These are phyloP conservation scores for Melanostoma mellinum DNA, from an alignment of 2,888 invertebrate genomes.

Conservation along the genomic window DNA sequence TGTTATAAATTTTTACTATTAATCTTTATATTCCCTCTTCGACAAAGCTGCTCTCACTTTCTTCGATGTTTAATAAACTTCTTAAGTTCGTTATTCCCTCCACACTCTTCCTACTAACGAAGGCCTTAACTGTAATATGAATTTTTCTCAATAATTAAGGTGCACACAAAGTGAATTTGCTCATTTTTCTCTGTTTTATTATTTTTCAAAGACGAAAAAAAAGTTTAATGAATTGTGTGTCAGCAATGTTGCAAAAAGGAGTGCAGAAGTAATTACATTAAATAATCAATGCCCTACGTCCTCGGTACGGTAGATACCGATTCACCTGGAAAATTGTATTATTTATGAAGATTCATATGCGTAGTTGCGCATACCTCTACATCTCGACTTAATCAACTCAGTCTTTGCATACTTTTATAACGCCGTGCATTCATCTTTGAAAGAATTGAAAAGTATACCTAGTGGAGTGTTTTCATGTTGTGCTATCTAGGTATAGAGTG, in stretches of 20 bases:
- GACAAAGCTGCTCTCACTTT: too few species aligned
- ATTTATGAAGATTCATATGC: constrained; percentile 8
- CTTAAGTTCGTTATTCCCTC: too few species aligned
- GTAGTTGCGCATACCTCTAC: neutral
- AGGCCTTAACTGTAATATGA: too few species aligned
- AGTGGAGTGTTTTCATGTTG: neutral
- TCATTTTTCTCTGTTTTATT: too few species aligned
- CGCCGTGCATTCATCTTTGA: neutral
- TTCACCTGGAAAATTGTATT: constrained; percentile 62
- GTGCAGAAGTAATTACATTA: constrained; percentile 52
- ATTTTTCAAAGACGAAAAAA: too few species aligned
- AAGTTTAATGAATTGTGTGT: too few species aligned
- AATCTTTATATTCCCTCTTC: too few species aligned
- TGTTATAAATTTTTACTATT: too few species aligned
- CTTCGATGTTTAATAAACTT: too few species aligned
- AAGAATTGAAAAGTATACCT: neutral
- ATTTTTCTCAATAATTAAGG: too few species aligned
- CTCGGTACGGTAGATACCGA: constrained; percentile 11
- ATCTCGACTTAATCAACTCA: constrained; percentile 48
- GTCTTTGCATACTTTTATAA: neutral
- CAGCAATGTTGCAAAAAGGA: constrained; percentile 12
- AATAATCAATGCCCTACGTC: constrained; percentile 65
- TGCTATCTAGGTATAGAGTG: neutral
- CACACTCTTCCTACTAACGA: too few species aligned
- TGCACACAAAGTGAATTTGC: too few species aligned